Evolutionary conservation across 2,797 vertebrate genomes (phyloP), one percentile per base, ranked within the genome.

Genomic region (Danio choprae): DNA sequence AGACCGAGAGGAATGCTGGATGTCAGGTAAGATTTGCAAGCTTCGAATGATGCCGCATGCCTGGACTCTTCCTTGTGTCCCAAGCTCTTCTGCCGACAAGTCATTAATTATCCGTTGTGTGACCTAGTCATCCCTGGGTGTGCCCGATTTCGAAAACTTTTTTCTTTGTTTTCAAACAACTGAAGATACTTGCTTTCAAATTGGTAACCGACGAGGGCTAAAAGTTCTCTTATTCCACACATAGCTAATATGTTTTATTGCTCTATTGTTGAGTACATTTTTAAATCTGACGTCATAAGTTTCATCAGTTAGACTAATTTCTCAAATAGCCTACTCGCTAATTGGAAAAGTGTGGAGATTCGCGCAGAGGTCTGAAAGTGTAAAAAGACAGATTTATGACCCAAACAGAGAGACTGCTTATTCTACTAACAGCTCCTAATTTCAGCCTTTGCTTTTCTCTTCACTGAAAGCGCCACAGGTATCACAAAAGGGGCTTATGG

Each of bases 331-430:
- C 29, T 1, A 6, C 44, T 84, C 53, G 36, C 41, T 53, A 64
- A 76, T 80, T 65, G 18, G 36, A 36, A 51, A 74, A 71, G 72
- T 53, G 59, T 83, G 79, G 78, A 76, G 83, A 83, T 58, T 56
- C 80, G 51, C 16, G 12, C 79, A 81, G 74, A 65, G 65, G 63
- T 22, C 50, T 40, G 50, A 78, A 83, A 74, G 78, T 94, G 93
- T 92, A 93, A 94, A 92, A 22, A 92, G 93, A 94, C 88, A 91
- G 96, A 97, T 98, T 96, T 96, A 96, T 95, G 93, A 89, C 87
- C 86, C 88, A 85, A 89, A 91, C 84, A 91, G 93, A 91, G 91
- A 91, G 29, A 94, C 89, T 95, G 93, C 94, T 96, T 92, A 94
- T 94, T 93, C 87, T 29, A 38, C 58, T 86, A 87, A 81, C 83